phyloP scores from a whole-genome alignment of 1,140 invertebrate genomes.

The Rhagoletis pomonella region DNA sequence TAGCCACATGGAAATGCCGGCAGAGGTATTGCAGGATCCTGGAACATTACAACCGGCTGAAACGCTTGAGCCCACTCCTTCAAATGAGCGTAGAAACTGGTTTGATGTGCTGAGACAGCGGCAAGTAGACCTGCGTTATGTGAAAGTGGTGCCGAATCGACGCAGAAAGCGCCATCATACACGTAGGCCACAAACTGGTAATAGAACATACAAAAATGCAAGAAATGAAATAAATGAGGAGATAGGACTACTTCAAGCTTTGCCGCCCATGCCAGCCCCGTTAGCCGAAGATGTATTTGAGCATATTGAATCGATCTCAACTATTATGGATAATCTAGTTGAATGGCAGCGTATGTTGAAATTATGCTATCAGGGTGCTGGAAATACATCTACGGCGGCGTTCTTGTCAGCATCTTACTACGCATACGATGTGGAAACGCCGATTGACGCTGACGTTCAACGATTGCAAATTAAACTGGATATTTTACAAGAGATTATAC shows the following conservation, averaged over 20 bases:
- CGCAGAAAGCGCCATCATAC: neutral
- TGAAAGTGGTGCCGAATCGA: neutral
- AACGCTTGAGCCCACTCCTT: neutral
- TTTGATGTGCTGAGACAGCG: slow-evolving; percentile 28
- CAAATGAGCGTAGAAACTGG: slow-evolving; percentile 44
- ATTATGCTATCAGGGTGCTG: neutral
- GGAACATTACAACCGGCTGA: neutral
- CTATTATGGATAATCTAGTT: slow-evolving; percentile 17
- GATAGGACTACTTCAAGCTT: neutral
- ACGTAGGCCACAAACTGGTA: neutral
- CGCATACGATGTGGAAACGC: neutral
- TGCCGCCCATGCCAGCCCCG: neutral
- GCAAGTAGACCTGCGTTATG: slow-evolving; percentile 5
- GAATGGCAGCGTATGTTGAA: slow-evolving; percentile 13
- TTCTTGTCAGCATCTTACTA: neutral
- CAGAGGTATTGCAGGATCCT: too few species aligned
- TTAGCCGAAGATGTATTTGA: slow-evolving; percentile 28
- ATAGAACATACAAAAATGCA: neutral
- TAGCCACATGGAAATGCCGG: neutral
- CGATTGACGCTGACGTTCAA: neutral
- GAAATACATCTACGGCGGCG: neutral
- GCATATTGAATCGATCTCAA: slow-evolving; percentile 20
- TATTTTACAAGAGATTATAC: slow-evolving; percentile 51
- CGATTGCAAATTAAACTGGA: slow-evolving; percentile 35
- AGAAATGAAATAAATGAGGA: neutral